Base-by-base conservation (phyloP, 92 coral and sea anemone species). In the Chrysogorgia sp. region DNA sequence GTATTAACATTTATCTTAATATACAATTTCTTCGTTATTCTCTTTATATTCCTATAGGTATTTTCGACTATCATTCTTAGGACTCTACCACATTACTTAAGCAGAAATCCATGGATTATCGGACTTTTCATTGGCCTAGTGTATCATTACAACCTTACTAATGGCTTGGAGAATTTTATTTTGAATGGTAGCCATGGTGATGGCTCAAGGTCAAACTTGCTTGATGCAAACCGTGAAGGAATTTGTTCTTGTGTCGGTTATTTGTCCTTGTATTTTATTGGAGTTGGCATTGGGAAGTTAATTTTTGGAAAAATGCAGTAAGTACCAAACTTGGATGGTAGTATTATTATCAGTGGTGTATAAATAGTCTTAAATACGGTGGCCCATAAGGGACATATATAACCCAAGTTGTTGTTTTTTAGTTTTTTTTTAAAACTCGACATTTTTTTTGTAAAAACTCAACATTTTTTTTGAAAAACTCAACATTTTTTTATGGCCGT, bases 221-320 rank as follows among this genome's bases (percentile, higher is more conserved):
- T 94, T 45, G 92, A 94, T 83, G 98, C 97, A 28, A 94, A 94
- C 45, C 85, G 98, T 24, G 98, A 94, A 82, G 98, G 98, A 12
- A 40, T 94, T 10, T 83, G 84, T 72, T 92, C 98, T 8, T 89
- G 94, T 82, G 41, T 74, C 53, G 98, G 97, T 25, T 94, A 91
- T 77, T 72, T 94, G 17, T 83, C 92, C 24, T 77, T 94, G 74
- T 94, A 92, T 63, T 86, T 94, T 67, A 82, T 94, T 50, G 93
- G 92, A 19, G 74, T 94, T 37, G 87, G 84, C 43, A 41, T 94
- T 15, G 98, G 98, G 71, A 92, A 62, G 53, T 87, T 87, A 50
- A 47, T 94, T 30, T 87, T 94, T 86, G 40, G 33, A 0, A 87
- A 87, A 75, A 87, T n/a, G n/a, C n/a, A 96, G 98, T 93, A 25